Conservation (phyloP, 2,113 vertebrate species). For the Camelus dromedarius region DNA sequence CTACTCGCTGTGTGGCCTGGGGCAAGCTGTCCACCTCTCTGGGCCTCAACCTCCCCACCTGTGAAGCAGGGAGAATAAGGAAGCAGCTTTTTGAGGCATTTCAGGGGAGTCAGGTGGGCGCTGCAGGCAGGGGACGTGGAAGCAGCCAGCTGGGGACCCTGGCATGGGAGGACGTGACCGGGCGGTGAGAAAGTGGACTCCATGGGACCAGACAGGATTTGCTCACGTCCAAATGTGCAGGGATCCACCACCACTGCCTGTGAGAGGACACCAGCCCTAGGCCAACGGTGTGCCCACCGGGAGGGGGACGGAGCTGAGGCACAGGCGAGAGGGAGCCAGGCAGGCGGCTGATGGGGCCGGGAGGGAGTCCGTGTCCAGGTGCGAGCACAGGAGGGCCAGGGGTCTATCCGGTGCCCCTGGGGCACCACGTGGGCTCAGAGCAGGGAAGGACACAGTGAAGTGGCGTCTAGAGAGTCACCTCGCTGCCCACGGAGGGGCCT, state of each 20-base stretch:
- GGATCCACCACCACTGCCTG: not conserved
- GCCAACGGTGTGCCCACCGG: not conserved
- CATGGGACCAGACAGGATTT: rapidly evolving
- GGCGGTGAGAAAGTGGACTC: not conserved
- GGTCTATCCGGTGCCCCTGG: not conserved
- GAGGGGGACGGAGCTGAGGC: no score
- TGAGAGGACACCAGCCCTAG: not conserved
- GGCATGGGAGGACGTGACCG: rapidly evolving
- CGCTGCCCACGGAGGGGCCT: not conserved
- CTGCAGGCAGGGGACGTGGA: rapidly evolving
- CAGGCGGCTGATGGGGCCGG: no score
- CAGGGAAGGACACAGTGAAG: rapidly evolving
- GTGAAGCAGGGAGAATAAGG: not conserved
- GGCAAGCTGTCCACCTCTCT: not conserved
- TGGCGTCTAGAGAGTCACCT: not conserved
- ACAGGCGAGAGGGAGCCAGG: not conserved
- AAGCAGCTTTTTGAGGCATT: not conserved
- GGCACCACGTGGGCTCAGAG: not conserved
- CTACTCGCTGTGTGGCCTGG: not conserved
- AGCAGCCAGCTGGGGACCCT: rapidly evolving
- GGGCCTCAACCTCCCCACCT: not conserved
- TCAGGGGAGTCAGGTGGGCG: not conserved
- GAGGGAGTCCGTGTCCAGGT: not conserved
- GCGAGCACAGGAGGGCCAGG: rapidly evolving
- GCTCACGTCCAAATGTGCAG: not conserved